Conservation (phyloP, 2,113 vertebrate species). For the Brachypteracias leptosomus region DNA sequence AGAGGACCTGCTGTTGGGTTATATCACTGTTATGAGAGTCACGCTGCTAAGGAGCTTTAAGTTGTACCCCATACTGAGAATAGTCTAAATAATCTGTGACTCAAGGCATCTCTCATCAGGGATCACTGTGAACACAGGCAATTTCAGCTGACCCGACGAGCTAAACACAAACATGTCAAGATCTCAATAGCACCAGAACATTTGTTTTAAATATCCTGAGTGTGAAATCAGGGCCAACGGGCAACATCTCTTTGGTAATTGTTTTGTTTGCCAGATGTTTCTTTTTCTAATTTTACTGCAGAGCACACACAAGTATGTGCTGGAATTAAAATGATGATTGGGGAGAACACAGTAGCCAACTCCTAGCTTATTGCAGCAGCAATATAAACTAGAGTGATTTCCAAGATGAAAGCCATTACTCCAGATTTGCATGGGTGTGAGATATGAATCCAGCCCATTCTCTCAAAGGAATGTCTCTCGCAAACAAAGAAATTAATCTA, state of each 20-base stretch:
- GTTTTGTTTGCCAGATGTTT: conserved; percentile 42
- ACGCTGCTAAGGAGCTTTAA: conserved; percentile 52
- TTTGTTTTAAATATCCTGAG: conserved; percentile 57
- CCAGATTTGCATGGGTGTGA: background rate
- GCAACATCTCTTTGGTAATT: background rate
- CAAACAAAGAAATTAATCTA: background rate
- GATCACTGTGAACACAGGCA: conserved; percentile 35
- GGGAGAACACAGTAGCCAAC: background rate
- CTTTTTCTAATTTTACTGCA: conserved; percentile 23
- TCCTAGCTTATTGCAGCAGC: background rate
- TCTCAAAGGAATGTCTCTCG: background rate
- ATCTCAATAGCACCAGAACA: conserved; percentile 47
- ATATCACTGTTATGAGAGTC: conserved; percentile 66
- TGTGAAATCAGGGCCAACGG: conserved; percentile 31
- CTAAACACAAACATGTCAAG: conserved; percentile 62
- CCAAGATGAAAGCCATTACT: background rate
- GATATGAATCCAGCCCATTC: background rate
- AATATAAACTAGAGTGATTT: background rate
- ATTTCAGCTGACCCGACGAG: conserved; percentile 37
- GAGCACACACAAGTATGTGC: background rate
- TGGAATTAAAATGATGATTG: conserved; percentile 3
- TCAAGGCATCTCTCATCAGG: conserved; percentile 62
- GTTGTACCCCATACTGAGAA: conserved; percentile 64
- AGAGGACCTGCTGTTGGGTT: conserved; percentile 65
- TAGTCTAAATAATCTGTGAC: conserved; percentile 65